Percentiles rank a stretch among this genome's conserved stretches.
Conservation (phyloP, 2,888 invertebrate genomes). For the Epicampocera succincta region DNA sequence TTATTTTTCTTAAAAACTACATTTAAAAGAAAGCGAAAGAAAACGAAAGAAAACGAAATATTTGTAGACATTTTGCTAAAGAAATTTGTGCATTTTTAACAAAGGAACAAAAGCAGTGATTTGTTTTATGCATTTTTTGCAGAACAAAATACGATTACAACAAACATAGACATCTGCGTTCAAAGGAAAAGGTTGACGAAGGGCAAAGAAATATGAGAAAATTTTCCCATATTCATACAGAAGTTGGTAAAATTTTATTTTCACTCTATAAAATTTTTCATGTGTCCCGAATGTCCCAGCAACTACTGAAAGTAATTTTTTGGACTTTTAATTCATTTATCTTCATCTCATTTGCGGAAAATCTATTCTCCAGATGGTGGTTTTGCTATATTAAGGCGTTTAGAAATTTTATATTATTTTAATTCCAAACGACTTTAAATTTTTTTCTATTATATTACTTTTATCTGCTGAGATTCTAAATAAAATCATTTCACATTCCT, state of each 20-base stretch:
- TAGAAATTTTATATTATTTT: too few relatives aligned
- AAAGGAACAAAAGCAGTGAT: conserved; percentile 47
- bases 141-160: conserved; percentile 28
- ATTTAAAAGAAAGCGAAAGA: background rate
- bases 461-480: too few relatives aligned
- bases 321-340: too few relatives aligned
- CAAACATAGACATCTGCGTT: conserved; percentile 9
- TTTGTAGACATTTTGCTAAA: conserved; percentile 50
- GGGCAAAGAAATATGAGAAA: background rate
- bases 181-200: conserved; percentile 5
- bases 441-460: too few relatives aligned
- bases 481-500: too few relatives aligned
- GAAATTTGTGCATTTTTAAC: conserved; percentile 35
- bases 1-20: conserved; percentile 9
- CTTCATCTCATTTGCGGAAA: too few relatives aligned
- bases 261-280: too few relatives aligned
- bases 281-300: too few relatives aligned
- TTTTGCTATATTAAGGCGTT: too few relatives aligned
- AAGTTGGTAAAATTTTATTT: background rate
- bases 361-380: too few relatives aligned
- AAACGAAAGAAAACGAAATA: conserved; percentile 13
- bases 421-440: too few relatives aligned
- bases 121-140: conserved; percentile 46
- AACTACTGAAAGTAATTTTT: too few relatives aligned
- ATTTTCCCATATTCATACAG: conserved; percentile 28